Evolutionary conservation across 2,888 invertebrate genomes (phyloP).

Genomic region (Nemotelus pantherinus): DNA sequence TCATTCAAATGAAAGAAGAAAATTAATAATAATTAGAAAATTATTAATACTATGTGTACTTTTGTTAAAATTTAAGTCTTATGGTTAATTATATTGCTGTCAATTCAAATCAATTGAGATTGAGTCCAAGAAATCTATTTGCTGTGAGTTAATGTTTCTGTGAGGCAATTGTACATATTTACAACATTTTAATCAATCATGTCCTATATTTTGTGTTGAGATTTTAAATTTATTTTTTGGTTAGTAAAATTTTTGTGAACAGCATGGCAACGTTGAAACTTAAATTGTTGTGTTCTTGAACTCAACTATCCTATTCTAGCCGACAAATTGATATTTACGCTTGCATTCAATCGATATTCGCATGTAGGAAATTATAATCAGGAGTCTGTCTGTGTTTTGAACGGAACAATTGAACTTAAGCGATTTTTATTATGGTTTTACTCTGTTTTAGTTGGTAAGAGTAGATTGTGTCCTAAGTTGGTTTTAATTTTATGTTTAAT

Average conservation of each 20-base stretch:
- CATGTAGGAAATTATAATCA: not conserved
- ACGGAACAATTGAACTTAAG: not conserved
- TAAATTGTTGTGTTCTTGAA: not conserved
- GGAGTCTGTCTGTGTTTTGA: not conserved
- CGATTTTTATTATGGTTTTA: not conserved
- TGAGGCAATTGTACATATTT: constrained; percentile 37
- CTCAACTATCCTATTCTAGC: not conserved
- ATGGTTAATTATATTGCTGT: constrained; percentile 34
- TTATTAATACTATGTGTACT: constrained; percentile 20
- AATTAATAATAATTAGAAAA: not conserved
- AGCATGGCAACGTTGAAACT: not conserved
- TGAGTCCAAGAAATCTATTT: constrained; percentile 16
- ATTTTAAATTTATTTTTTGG: not conserved
- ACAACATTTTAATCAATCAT: not conserved
- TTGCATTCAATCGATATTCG: not conserved
- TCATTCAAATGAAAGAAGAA: not conserved
- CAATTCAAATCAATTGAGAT: constrained; percentile 19
- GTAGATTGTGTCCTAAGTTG: not conserved
- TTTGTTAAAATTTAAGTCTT: constrained; percentile 36
- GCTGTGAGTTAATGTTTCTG: constrained; percentile 33
- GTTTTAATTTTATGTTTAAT: constrained; percentile 3
- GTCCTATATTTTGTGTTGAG: not conserved
- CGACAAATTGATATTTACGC: constrained; percentile 14
- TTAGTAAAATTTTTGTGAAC: too few relatives aligned
- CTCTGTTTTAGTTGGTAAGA: not conserved